Evolutionary conservation across 2,888 invertebrate genomes (phyloP).

Genomic region (Polylopha cassiicola): DNA sequence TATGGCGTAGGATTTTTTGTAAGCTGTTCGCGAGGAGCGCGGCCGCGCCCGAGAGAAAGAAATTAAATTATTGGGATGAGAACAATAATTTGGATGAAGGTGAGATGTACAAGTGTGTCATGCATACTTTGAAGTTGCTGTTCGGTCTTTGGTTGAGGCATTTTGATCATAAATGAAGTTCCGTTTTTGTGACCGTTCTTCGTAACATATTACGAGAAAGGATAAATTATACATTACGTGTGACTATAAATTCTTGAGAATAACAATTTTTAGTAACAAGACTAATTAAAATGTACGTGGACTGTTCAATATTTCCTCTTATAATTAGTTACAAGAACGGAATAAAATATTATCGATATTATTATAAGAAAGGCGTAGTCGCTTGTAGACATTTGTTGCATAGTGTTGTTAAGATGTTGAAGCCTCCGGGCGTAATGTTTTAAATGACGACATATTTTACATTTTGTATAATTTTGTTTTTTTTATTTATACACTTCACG

Average conservation of each 20-base stretch:
- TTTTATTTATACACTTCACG: constrained; percentile 12
- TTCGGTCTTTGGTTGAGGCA: constrained; percentile 70
- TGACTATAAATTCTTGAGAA: too few relatives aligned
- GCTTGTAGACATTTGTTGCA: constrained; percentile 24
- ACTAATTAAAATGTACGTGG: too few relatives aligned
- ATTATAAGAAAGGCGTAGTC: constrained; percentile 15
- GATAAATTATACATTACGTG: too few relatives aligned
- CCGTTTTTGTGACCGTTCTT: constrained; percentile 3
- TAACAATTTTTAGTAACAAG: too few relatives aligned
- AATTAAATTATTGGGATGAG: constrained; percentile 55
- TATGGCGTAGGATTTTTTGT: constrained; percentile 46
- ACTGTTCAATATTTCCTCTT: too few relatives aligned
- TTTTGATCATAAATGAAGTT: constrained; percentile 55
- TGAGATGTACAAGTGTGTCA: constrained; percentile 61
- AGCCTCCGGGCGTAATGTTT: constrained; percentile 7
- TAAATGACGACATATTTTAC: too few relatives aligned
- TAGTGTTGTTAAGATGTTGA: constrained; percentile 21
- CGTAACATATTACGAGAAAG: neutral
- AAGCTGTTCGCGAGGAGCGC: constrained; percentile 52
- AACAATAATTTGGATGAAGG: constrained; percentile 54
- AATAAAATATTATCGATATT: too few relatives aligned
- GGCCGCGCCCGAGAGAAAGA: constrained; percentile 44
- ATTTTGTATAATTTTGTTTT: too few relatives aligned
- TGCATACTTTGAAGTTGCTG: constrained; percentile 62
- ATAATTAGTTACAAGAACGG: too few relatives aligned